A percentile compares a stretch with the other conserved stretches of the same genome.
Evolutionary conservation across 2,797 vertebrate genomes (phyloP).

Genomic region (Enteromius fasciolatus): DNA sequence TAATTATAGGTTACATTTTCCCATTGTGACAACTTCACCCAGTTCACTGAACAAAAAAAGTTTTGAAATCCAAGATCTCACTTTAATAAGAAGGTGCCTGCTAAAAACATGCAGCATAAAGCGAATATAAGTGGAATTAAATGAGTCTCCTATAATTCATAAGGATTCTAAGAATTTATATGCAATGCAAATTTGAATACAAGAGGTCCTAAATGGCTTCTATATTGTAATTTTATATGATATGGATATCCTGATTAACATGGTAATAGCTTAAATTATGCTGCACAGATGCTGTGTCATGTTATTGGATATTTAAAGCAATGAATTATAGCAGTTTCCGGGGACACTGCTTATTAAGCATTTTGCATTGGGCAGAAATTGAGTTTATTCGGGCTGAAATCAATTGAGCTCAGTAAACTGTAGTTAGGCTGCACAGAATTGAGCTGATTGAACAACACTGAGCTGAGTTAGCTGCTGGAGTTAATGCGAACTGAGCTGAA

Average conservation of each 20-base stretch:
- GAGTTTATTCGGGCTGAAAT: neutral
- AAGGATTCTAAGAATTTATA: neutral
- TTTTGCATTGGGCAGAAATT: slow-evolving; percentile 19
- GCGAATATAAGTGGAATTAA: neutral
- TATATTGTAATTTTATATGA: neutral
- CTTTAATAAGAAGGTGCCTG: neutral
- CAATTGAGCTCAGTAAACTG: slow-evolving; percentile 15
- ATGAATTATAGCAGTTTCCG: neutral
- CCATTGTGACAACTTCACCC: neutral
- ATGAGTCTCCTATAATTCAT: neutral
- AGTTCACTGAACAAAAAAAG: neutral
- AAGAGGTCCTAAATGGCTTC: neutral
- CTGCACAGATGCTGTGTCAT: neutral
- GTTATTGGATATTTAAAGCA: slow-evolving; percentile 10
- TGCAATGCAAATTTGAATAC: neutral
- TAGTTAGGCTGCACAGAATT: slow-evolving; percentile 12
- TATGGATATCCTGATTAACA: slow-evolving; percentile 8
- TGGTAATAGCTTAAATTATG: slow-evolving; percentile 7
- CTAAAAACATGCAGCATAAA: neutral
- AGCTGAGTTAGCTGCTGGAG: slow-evolving; percentile 1
- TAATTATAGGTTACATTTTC: neutral
- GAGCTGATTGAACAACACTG: slow-evolving; percentile 17
- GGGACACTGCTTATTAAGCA: slow-evolving; percentile 52
- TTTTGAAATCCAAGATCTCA: neutral
- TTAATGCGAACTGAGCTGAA: slow-evolving; percentile 21